phyloP scores from a whole-genome alignment of 2,888 invertebrate genomes.

The Schizaphis graminum region DNA sequence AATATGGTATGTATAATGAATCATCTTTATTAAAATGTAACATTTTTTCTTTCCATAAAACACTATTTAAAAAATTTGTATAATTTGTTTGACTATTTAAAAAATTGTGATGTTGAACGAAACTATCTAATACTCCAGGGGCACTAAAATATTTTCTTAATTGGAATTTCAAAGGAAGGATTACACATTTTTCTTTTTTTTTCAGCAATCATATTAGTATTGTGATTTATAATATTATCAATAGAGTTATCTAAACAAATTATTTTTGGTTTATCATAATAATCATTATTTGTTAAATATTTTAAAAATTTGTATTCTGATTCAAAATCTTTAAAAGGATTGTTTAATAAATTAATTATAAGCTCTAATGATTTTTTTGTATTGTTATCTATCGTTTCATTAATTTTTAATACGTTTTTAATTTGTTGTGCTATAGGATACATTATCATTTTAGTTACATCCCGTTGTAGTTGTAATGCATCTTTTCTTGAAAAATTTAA shows the following conservation, averaged over 20 bases:
- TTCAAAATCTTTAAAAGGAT: constrained; percentile 23
- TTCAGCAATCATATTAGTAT: constrained; percentile 26
- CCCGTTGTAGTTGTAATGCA: not conserved
- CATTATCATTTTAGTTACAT: constrained; percentile 9
- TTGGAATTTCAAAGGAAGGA: constrained; percentile 26
- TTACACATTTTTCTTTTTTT: constrained; percentile 11
- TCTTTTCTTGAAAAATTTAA: constrained; percentile 37
- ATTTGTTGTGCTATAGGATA: not conserved
- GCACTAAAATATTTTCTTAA: constrained; percentile 1
- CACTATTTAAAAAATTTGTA: constrained; percentile 18
- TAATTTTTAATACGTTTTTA: not conserved
- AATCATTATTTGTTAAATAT: constrained; percentile 1
- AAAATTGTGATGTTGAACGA: constrained; percentile 1
- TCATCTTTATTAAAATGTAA: not conserved
- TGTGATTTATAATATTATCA: not conserved
- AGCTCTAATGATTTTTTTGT: constrained; percentile 9
- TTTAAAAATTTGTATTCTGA: constrained; percentile 28
- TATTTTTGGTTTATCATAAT: constrained; percentile 26
- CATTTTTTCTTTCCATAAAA: constrained; percentile 28
- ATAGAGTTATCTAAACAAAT: constrained; percentile 8
- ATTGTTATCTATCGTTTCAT: not conserved
- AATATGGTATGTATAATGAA: constrained; percentile 5
- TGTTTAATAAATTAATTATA: constrained; percentile 6
- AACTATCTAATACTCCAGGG: not conserved
- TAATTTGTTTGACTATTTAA: not conserved